These are phyloP conservation scores for Pelosia muscerda DNA, from an alignment of 2,888 invertebrate genomes.

Conservation along the genomic window DNA sequence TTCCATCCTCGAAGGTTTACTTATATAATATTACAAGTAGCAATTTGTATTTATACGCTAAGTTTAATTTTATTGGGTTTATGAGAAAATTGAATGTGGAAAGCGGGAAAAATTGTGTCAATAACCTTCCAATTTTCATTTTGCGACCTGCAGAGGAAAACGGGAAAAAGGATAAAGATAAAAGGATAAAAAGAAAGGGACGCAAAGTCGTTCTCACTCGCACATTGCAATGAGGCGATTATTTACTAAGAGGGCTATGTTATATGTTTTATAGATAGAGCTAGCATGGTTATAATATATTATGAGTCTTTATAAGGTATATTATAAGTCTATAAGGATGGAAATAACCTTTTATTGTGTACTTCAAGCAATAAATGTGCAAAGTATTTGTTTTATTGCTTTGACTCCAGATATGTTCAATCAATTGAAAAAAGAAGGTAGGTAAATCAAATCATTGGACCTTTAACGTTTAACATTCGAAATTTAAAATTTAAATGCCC, in stretches of 20 bases:
- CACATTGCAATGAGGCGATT: not conserved
- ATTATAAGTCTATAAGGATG: too few species aligned
- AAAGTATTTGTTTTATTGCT: too few species aligned
- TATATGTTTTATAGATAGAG: not conserved
- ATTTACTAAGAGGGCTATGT: too few species aligned
- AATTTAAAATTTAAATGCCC: not conserved
- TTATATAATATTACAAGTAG: constrained; percentile 21
- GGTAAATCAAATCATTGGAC: not conserved
- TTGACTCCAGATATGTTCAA: too few species aligned
- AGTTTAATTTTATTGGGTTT: constrained; percentile 4
- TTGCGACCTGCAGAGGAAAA: not conserved
- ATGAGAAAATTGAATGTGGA: not conserved
- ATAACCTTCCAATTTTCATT: not conserved
- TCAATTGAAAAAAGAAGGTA: not conserved
- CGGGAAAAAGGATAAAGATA: not conserved
- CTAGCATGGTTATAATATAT: not conserved
- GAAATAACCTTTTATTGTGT: not conserved
- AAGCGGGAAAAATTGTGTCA: not conserved
- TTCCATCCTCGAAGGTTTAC: constrained; percentile 33
- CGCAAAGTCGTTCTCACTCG: not conserved
- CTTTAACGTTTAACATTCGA: not conserved
- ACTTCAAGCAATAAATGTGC: not conserved
- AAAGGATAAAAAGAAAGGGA: not conserved
- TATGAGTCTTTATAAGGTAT: too few species aligned
- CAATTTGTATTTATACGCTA: not conserved